Evolutionary conservation across 2,888 invertebrate species (phyloP), one percentile per base, ranked within the genome.

Genomic region (Myopa tessellatipennis): DNA sequence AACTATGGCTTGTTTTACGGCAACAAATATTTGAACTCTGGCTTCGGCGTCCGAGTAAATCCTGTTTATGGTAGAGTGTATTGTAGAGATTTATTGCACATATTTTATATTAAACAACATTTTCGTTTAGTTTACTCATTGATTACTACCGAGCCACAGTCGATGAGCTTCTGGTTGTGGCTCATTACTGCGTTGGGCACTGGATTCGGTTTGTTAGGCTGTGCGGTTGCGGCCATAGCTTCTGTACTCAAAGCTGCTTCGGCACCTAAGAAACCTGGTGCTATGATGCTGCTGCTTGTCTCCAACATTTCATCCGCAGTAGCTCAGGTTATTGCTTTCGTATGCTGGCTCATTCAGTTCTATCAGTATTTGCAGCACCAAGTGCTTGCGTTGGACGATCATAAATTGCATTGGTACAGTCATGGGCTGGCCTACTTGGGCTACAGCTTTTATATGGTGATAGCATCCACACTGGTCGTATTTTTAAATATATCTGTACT

Each of bases 1-100:
- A 92, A 94, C 86, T 95, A 97, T 86, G 98, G 98, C 0, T 91
- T 98, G 10, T 96, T 98, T 85, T 93, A 94, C 84, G 98, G 98
- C 0, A 93, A 93, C 80, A 96, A 96, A 87, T 93, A 93, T 82
- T 89, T 98, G 55, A 94, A 96, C 87, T 92, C 93, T 78, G 95
- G 94, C 4, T 94, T 95, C 84, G 97, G 97, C 5, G 92, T 93
- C 91, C 92, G 97, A 85, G 91, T 91, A 75, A 92, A 93, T 85
- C 92, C 94, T 79, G 92, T 97, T 81, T 93, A 94, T 86, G 94
- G 96, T 96, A 89, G 4, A 14, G 12, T 12, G 14, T 12, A 65
- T 38, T 34, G 7, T 5, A 10, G 6, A 61, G 4, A 65, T 10
- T 34, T 34, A 38, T 26, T 4, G 10, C 34, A 36, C 8, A 16